Percentiles rank a stretch among this genome's conserved stretches.
Conservation (phyloP, 2,888 invertebrate genomes). For the Acanthosepion lycidas region DNA sequence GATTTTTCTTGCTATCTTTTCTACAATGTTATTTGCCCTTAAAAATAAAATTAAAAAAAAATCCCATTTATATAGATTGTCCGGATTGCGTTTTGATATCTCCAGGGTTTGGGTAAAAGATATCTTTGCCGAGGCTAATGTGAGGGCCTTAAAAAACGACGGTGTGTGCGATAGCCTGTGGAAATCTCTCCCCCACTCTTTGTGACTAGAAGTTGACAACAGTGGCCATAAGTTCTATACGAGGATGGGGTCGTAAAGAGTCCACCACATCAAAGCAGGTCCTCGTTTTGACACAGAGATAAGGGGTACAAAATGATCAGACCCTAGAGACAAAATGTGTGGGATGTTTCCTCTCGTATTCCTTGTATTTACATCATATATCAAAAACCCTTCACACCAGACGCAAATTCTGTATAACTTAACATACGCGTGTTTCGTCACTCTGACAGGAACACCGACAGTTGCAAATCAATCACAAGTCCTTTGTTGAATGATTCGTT, state of each 20-base stretch:
- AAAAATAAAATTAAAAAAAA: not conserved
- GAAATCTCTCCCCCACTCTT: not conserved
- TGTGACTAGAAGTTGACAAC: not conserved
- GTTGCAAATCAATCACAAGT: not conserved
- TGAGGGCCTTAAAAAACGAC: no score
- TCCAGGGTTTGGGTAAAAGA: not conserved
- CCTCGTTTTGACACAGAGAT: not conserved
- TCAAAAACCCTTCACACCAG: not conserved
- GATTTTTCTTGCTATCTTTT: not conserved
- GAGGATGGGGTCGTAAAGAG: not conserved
- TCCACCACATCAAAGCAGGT: not conserved
- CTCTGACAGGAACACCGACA: not conserved
- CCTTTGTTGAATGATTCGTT: not conserved
- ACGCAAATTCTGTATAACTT: not conserved
- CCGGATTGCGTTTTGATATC: not conserved
- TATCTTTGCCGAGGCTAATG: no score
- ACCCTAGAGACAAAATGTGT: not conserved
- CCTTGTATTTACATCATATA: not conserved
- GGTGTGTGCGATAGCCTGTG: no score
- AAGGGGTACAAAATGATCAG: constrained; percentile 24
- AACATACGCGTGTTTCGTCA: not conserved
- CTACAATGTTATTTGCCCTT: not conserved
- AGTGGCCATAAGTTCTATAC: not conserved
- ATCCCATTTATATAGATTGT: not conserved
- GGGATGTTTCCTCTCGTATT: not conserved